Conservation (phyloP, 2,113 vertebrate species). For the Connochaetes taurinus region DNA sequence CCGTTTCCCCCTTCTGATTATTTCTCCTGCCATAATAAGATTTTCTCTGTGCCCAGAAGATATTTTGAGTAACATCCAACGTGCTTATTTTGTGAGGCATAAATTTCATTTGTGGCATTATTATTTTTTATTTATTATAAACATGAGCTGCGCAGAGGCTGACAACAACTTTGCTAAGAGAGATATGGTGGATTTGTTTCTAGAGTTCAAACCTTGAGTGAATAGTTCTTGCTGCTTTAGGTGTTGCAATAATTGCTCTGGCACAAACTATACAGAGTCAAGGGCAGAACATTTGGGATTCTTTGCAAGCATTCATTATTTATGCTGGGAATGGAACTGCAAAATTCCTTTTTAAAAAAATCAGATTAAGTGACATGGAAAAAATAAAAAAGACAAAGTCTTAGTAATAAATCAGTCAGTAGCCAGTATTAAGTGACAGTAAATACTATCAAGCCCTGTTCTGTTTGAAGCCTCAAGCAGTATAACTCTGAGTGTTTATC, state of each 20-base stretch:
- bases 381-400: constrained; percentile 40
- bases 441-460: background rate
- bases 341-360: background rate
- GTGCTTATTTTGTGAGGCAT: background rate
- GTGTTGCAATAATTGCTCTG: background rate
- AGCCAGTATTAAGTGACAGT: constrained; percentile 15
- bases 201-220: background rate
- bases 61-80: background rate
- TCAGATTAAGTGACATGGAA: constrained; percentile 21
- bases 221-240: background rate
- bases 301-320: constrained; percentile 34
- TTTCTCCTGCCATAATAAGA: background rate
- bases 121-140: background rate
- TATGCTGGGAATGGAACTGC: background rate
- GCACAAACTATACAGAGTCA: background rate
- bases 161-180: background rate
- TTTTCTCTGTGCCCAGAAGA: background rate
- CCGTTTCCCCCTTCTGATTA: background rate
- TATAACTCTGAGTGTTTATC: background rate
- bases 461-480: constrained; percentile 4
- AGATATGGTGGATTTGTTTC: background rate
- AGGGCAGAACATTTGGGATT: constrained; percentile 1
- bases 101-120: background rate
- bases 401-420: constrained; percentile 25
- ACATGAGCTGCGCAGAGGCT: background rate